Evolutionary conservation across 2,888 invertebrate genomes (phyloP).

Genomic region (Linnaemya vulpina): DNA sequence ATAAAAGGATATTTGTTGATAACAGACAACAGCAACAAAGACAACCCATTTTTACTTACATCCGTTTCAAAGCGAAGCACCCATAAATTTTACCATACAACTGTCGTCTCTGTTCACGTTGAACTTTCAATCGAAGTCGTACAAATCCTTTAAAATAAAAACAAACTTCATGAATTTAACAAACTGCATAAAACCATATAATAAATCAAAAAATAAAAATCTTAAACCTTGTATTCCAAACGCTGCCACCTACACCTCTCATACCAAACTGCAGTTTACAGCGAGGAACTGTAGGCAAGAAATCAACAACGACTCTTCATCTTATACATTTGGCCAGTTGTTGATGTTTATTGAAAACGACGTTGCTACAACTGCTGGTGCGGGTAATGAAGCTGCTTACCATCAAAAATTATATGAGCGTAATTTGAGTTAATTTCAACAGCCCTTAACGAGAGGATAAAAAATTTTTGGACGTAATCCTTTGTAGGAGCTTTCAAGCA

Average conservation of each 20-base stretch:
- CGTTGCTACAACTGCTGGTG: conserved; percentile 5
- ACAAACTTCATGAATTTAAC: conserved; percentile 82
- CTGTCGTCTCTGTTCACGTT: conserved; percentile 40
- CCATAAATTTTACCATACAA: conserved; percentile 8
- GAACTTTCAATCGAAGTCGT: conserved; percentile 54
- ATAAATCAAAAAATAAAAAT: conserved; percentile 78
- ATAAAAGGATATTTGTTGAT: conserved; percentile 5
- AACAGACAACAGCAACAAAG: no score
- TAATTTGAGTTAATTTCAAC: conserved; percentile 63
- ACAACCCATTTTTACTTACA: not conserved
- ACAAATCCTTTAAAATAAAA: conserved; percentile 72
- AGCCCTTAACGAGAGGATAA: conserved; percentile 7
- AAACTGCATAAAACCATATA: conserved; percentile 76
- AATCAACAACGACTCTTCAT: conserved; percentile 31
- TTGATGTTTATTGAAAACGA: conserved; percentile 46
- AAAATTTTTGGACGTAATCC: conserved; percentile 37
- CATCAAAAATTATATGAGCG: conserved; percentile 10
- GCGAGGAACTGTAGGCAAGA: conserved; percentile 34
- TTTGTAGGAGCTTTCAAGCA: conserved; percentile 16
- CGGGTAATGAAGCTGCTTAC: conserved; percentile 47
- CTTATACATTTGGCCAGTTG: conserved; percentile 31
- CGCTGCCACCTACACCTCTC: conserved; percentile 7
- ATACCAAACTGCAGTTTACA: conserved; percentile 50
- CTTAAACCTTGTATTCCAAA: conserved; percentile 73
- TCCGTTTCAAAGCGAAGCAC: conserved; percentile 2